Base-by-base conservation (phyloP, 2,113 vertebrate species). In the Prolemur simus region DNA sequence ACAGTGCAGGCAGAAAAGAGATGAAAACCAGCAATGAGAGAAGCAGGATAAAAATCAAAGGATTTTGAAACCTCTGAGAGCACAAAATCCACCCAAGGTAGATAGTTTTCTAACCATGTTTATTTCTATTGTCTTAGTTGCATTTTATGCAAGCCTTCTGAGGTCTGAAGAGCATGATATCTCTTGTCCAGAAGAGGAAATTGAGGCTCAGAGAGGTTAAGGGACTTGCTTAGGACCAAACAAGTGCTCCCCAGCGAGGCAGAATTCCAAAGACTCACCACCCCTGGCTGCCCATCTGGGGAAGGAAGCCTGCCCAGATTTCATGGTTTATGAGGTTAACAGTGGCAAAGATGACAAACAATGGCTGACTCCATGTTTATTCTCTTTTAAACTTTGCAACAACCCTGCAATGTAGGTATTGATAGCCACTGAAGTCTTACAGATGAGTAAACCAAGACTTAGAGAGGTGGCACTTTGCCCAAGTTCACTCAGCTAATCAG, bases 21-120 rank as follows among this genome's bases (percentile, higher is more conserved):
- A 56, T 37, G 58, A 90, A 68, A 87, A 94, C 34, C 73, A 87
- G 69, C 34, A 27, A n/a, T 66, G n/a, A 47, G 37, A 85, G 10
- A 91, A 32, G 5, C 21, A 63, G 92, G 56, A 96, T 39, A 58
- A 89, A 96, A 96, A 69, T 52, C 45, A 77, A 91, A 88, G 34
- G 60, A 68, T 71, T 90, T 8, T 63, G 60, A 63, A 63, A 63
- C 27, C 60, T 63, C 27, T 12, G 27, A 63, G 4, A 27, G 11
- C 60, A 63, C 60, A 27, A 29, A 63, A 63, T 29, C 60, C 60
- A 29, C 60, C 60, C 10, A 63, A 63, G 54, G 54, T 56, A 63
- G 4, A 63, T 29, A 11, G 27, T 52, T 92, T 87, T 32, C 68
- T 54, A 63, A 63, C 27, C 7, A 12, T 20, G 37, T 90, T 68